These are phyloP conservation scores for Colinus virginianus DNA, from an alignment of 2,113 vertebrate genomes.

Conservation along the genomic window DNA sequence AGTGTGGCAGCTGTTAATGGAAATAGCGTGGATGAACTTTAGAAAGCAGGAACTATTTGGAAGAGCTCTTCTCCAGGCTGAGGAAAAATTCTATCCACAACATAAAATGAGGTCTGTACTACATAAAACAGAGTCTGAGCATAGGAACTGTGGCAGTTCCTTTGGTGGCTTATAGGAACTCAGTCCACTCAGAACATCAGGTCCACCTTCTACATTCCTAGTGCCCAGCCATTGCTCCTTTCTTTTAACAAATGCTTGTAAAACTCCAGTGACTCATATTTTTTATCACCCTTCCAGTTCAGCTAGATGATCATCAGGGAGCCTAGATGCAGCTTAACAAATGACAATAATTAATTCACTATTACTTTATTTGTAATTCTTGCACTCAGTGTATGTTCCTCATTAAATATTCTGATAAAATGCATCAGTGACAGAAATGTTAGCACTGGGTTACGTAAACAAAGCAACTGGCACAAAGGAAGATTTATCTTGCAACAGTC, in stretches of 20 bases:
- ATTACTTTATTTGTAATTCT: neutral
- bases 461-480: slow-evolving; percentile 9
- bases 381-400: neutral
- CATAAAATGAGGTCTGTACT: neutral
- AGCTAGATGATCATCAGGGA: neutral
- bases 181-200: neutral
- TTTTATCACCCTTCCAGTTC: neutral
- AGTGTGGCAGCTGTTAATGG: neutral
- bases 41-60: neutral
- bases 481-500: neutral
- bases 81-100: neutral
- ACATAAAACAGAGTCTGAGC: neutral
- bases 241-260: neutral
- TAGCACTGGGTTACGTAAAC: neutral
- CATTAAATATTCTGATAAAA: neutral
- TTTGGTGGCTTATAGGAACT: neutral
- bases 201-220: neutral
- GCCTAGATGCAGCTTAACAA: neutral
- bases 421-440: neutral
- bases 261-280: neutral
- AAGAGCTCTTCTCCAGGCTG: neutral
- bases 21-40: neutral
- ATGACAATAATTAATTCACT: neutral
- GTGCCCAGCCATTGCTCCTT: neutral
- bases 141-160: neutral